These are phyloP conservation scores for Myiotriccus ornatus DNA, from an alignment of 2,797 vertebrate species.

Conservation along the genomic window DNA sequence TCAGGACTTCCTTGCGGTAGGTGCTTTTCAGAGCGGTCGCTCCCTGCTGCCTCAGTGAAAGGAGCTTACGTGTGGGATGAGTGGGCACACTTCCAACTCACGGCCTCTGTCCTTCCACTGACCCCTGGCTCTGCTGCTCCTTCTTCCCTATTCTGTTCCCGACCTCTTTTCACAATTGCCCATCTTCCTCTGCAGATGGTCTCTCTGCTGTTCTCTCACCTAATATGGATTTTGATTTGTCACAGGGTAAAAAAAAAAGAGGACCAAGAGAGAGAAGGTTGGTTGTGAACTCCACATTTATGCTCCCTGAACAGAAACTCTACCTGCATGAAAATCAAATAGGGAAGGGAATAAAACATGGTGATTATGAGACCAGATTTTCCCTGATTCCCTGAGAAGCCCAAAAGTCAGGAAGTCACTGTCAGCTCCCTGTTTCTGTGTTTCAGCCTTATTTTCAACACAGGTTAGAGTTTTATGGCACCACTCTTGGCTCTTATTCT, in stretches of 20 bases:
- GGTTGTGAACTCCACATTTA: slow-evolving; percentile 27
- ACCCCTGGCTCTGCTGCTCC: background rate
- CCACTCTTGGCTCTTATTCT: slow-evolving; percentile 25
- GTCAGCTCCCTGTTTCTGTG: slow-evolving; percentile 42
- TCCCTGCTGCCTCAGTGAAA: slow-evolving; percentile 43
- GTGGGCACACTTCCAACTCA: slow-evolving; percentile 36
- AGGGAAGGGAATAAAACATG: slow-evolving; percentile 47
- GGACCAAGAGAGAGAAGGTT: background rate
- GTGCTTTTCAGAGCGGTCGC: background rate
- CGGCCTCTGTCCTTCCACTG: background rate
- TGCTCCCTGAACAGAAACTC: slow-evolving; percentile 29
- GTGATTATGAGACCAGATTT: slow-evolving; percentile 43
- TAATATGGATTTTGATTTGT: slow-evolving; percentile 43
- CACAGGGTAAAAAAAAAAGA: background rate
- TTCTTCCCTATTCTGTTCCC: slow-evolving; percentile 32
- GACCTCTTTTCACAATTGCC: slow-evolving; percentile 45
- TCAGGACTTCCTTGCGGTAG: slow-evolving; percentile 41
- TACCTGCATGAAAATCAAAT: slow-evolving; percentile 48
- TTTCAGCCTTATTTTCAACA: slow-evolving; percentile 43
- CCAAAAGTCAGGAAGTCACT: slow-evolving; percentile 55
- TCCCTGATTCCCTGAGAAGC: slow-evolving; percentile 39
- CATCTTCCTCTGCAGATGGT: slow-evolving; percentile 45
- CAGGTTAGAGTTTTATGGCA: slow-evolving; percentile 42
- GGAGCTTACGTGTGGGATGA: slow-evolving; percentile 35
- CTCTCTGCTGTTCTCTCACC: slow-evolving; percentile 39